Base-by-base conservation (phyloP, 2,797 vertebrate genomes). In the Onychomys leucogaster region DNA sequence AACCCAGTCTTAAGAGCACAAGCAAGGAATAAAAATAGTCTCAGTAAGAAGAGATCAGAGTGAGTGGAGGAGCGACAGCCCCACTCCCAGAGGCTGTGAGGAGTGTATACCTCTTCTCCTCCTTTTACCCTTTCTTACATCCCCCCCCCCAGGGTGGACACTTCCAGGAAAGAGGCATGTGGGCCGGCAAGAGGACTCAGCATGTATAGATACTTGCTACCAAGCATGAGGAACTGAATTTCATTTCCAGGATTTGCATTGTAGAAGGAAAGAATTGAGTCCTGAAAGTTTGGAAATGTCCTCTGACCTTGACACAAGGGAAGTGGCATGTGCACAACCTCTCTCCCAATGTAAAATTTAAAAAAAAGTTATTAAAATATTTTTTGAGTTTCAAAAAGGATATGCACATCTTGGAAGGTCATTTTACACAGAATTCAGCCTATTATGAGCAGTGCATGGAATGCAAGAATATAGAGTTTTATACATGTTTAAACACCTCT, bases 61-160 rank as follows among this genome's bases (percentile, higher is more conserved):
- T 61, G 23, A 17, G 12, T 29, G 21, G n/a, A 37, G 23, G 11
- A 37, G 5, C 23, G 2, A 41, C 3, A 10, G 4, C 25, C 37
- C 57, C 37, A 41, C 6, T n/a, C 13, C 14, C 17, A 10, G n/a
- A 27, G 41, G 6, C 6, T 43, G 14, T 63, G 37, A 10, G 27
- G 1, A 25, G 1, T 57, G 13, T 83, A 4, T 9, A 29, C 6
- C 25, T 17, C 14, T 29, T 29, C 25, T 61, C 23, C 14, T 8
- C 41, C 3, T 41, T 16, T 0, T 27, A 23, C 3, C 0, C 4
- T 43, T 29, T 63, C 16, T 32, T 43, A 1, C 8, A 41, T 7
- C 37, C 43, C 4, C 37, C 43, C 4, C 12, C 3, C 8, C 81
- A 63, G 2, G 17, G 37, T 43, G 7, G 1, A 13, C 1, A 63